A percentile compares a stretch with the other conserved stretches of the same genome.
These are phyloP conservation scores for Ciconia nigra DNA, from an alignment of 2,797 vertebrate genomes.

Conservation along the genomic window DNA sequence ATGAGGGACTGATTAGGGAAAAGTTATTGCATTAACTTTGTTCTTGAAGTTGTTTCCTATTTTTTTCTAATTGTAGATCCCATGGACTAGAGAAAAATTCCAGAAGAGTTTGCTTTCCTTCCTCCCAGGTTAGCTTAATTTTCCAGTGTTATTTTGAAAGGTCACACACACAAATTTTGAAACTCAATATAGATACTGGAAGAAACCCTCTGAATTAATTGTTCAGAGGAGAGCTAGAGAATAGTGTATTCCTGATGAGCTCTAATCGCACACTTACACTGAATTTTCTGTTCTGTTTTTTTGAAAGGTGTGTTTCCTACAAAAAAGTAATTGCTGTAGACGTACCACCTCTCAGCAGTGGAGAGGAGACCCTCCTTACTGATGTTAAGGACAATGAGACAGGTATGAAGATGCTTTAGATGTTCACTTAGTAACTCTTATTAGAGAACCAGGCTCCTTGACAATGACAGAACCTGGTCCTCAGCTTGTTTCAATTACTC, in stretches of 20 bases:
- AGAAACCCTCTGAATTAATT: not conserved
- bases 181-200: not conserved
- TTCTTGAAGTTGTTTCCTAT: not conserved
- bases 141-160: not conserved
- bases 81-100: not conserved
- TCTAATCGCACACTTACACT: rapidly evolving
- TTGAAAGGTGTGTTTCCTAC: not conserved
- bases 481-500: not conserved
- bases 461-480: not conserved
- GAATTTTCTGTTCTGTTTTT: not conserved
- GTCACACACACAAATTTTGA: not conserved
- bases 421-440: not conserved
- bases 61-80: not conserved
- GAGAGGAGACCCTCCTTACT: not conserved
- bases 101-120: not conserved
- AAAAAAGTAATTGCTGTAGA: not conserved
- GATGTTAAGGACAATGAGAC: not conserved
- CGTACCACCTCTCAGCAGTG: not conserved
- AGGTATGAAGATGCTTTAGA: not conserved
- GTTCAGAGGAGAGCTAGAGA: not conserved
- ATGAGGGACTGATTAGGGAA: not conserved
- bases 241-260: not conserved
- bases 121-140: not conserved
- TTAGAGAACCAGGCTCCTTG: not conserved
- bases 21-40: not conserved